These are phyloP conservation scores for Megatriorchis doriae DNA, from an alignment of 2,113 vertebrate species.

Conservation along the genomic window DNA sequence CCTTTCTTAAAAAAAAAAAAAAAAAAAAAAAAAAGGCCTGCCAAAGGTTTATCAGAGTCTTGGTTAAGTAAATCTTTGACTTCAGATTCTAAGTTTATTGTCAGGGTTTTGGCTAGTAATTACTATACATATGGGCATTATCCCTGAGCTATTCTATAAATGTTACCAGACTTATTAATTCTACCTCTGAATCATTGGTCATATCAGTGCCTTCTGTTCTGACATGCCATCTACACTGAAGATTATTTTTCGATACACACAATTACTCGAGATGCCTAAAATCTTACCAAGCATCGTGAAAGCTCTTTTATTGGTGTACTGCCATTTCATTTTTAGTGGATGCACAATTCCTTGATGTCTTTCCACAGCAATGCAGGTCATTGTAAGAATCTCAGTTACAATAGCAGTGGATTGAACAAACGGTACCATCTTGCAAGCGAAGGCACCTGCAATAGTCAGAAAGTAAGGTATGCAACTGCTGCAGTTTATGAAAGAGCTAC, in stretches of 20 bases:
- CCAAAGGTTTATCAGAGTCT: background rate
- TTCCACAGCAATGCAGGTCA: conserved; percentile 81
- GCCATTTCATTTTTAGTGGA: conserved; percentile 77
- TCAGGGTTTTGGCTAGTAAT: background rate
- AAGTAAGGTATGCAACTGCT: background rate
- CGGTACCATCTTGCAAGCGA: conserved; percentile 78
- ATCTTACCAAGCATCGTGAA: conserved; percentile 75
- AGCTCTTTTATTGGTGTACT: conserved; percentile 75
- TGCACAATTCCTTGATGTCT: conserved; percentile 80
- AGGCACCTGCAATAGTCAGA: conserved; percentile 66
- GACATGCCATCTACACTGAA: background rate
- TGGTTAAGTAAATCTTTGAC: background rate
- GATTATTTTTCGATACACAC: background rate
- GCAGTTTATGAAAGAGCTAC: background rate
- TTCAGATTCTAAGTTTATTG: background rate
- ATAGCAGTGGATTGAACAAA: conserved; percentile 78
- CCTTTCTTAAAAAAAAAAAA: background rate
- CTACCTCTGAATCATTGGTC: background rate
- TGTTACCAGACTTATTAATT: background rate
- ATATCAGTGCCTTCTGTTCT: background rate
- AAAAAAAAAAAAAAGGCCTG: background rate
- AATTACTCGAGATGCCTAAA: background rate
- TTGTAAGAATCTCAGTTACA: conserved; percentile 78
- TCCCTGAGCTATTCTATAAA: background rate
- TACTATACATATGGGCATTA: background rate